Base-by-base conservation (phyloP, 2,797 vertebrate species). In the Ctenopoma kingsleyae region DNA sequence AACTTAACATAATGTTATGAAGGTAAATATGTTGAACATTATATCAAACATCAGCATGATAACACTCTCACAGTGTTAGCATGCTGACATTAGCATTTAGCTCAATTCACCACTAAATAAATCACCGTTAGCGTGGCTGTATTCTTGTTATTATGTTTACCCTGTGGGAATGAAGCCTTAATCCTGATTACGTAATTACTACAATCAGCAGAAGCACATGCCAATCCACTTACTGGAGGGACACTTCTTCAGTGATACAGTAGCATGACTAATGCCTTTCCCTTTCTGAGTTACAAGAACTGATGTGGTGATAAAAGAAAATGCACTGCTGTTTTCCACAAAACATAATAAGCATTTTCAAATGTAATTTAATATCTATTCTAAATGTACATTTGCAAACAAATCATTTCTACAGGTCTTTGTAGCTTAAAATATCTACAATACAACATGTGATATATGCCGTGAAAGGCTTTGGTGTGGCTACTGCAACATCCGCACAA, bases 391-490 rank as follows among this genome's bases (percentile, higher is more conserved):
- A 41, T 61, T 74, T 47, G 62, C 55, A 71, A 74, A 72, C 27
- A 40, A 48, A 41, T 6, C 32, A 48, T 41, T 67, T 70, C 55
- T 44, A 32, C 11, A 48, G 22, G 36, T 48, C 66, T 85, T 74
- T 73, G 62, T 66, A 38, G 59, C 48, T 59, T 55, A 67, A 76
- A 85, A 82, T 77, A 80, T 66, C 64, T 41, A 43, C 58, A 51
- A 47, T 19, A 19, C 64, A 62, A 47, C 55, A 27, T 71, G 78
- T 52, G 61, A 83, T 17, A 70, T 69, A 61, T 57, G 53, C 59
- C 19, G 71, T 50, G 20, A 68, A 78, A 74, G 6, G 35, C 68
- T 75, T 67, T 66, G 20, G 71, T 75, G 67, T 63, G 23, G 68
- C 51, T 50, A 50, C 53, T 46, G 58, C 52, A 25, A 72, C 63